Base-by-base conservation (phyloP, 2,888 invertebrate species). In the Ellobium chinense region DNA sequence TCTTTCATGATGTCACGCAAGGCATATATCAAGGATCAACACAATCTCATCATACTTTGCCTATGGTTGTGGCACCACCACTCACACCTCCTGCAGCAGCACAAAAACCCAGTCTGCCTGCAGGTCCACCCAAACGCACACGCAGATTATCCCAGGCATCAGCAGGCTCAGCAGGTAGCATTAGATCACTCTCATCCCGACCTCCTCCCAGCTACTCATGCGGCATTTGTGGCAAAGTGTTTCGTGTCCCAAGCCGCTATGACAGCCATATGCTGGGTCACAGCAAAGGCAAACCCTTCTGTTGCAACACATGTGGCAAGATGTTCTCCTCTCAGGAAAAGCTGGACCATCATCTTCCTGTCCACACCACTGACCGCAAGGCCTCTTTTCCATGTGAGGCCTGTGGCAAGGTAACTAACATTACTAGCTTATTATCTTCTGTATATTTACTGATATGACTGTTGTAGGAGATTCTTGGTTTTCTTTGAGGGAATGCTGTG, bases 221-320 rank as follows among this genome's bases (percentile, higher is more conserved):
- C 70, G 82, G 77, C 12, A 77, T 83, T 54, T 83, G 83, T 70
- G 83, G 83, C 7, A 83, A 83, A 46, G 80, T 82, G 21, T 83
- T 83, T 76, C 58, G 83, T n/a, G 83, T 83, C 24, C 83, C 83
- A 7, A 82, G 82, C 18, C 81, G 83, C 12, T 83, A 80, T 34
- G 83, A 83, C 21, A 82, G 82, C 21, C 83, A 83, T 73, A 83
- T 83, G 83, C 77, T 83, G 34, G 82, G 83, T 58, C 83, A 83
- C 37, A 82, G 82, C 21, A 83, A 83, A 65, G 83, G 83, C 18
- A 83, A 83, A 58, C 83, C 83, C 7, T 83, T 74, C 39, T 83
- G 83, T 77, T 83, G 83, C 46, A 82, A 83, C 27, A 82, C 79
- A 3, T 83, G 83, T 54, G 83, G 83, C 21, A 83, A 83, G 73